phyloP scores from a whole-genome alignment of 2,797 vertebrate species.

The Otus scops region DNA sequence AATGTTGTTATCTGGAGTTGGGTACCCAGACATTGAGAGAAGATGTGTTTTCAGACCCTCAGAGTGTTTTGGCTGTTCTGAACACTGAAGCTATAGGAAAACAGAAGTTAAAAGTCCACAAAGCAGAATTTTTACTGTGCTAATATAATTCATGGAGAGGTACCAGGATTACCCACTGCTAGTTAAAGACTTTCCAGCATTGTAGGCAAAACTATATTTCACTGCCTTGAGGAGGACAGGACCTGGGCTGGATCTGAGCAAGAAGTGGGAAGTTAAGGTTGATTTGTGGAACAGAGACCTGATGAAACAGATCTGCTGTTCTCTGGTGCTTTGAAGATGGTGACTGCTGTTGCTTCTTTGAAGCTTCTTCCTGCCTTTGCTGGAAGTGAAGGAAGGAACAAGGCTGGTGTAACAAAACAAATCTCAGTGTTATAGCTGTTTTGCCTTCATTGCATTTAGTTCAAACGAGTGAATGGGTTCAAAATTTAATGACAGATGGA shows the following conservation, averaged over 20 bases:
- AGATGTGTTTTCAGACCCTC: background rate
- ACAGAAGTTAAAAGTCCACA: background rate
- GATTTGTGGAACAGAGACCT: background rate
- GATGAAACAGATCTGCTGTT: background rate
- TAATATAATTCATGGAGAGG: background rate
- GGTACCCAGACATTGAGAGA: background rate
- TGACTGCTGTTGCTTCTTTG: background rate
- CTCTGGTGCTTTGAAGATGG: background rate
- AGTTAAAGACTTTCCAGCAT: background rate
- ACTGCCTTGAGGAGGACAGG: background rate
- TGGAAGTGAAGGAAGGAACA: background rate
- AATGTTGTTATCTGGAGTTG: background rate
- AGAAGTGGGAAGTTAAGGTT: background rate
- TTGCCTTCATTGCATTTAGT: background rate
- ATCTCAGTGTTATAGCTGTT: background rate
- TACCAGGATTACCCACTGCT: background rate
- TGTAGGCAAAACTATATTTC: background rate
- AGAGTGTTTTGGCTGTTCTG: background rate
- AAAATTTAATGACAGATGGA: background rate
- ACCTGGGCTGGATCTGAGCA: background rate
- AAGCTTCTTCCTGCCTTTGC: background rate
- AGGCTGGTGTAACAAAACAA: background rate
- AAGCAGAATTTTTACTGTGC: background rate
- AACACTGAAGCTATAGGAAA: background rate
- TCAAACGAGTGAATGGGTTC: background rate